Evolutionary conservation across 2,113 vertebrate species (phyloP).

Genomic region (Zapus hudsonius): DNA sequence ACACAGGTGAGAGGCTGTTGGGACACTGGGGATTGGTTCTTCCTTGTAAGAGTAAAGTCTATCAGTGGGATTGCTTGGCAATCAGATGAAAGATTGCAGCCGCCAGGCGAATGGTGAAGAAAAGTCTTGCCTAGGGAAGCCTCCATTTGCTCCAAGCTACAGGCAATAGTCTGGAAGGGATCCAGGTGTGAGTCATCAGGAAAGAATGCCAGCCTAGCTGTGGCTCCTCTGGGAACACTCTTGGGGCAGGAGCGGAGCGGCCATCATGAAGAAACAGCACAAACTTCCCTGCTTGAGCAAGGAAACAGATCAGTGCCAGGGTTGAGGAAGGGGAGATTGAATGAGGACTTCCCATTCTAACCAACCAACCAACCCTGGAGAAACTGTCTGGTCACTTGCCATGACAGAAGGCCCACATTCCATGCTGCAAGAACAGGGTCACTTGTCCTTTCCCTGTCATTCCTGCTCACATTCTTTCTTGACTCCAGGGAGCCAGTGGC

Average conservation of each 20-base stretch:
- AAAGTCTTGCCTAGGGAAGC: slow-evolving; percentile 32
- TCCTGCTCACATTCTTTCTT: neutral
- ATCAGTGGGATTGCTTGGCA: slow-evolving; percentile 19
- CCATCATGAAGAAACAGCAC: neutral
- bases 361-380: neutral
- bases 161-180: slow-evolving; percentile 52
- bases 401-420: slow-evolving; percentile 31
- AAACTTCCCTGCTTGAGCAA: neutral
- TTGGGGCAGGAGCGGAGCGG: neutral
- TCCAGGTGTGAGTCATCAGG: slow-evolving; percentile 67
- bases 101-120: slow-evolving; percentile 37
- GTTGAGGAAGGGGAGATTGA: neutral
- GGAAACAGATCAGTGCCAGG: neutral
- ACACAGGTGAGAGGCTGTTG: neutral
- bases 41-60: slow-evolving; percentile 34
- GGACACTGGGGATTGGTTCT: neutral
- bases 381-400: neutral
- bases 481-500: neutral
- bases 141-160: slow-evolving; percentile 54
- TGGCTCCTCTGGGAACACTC: neutral
- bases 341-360: neutral
- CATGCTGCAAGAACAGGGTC: neutral
- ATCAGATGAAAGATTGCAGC: slow-evolving; percentile 53
- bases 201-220: slow-evolving; percentile 49
- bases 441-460: neutral